Percentiles rank a stretch among this genome's conserved stretches.
phyloP scores from a whole-genome alignment of 2,888 invertebrate species.

The Xestia rhomboidea region DNA sequence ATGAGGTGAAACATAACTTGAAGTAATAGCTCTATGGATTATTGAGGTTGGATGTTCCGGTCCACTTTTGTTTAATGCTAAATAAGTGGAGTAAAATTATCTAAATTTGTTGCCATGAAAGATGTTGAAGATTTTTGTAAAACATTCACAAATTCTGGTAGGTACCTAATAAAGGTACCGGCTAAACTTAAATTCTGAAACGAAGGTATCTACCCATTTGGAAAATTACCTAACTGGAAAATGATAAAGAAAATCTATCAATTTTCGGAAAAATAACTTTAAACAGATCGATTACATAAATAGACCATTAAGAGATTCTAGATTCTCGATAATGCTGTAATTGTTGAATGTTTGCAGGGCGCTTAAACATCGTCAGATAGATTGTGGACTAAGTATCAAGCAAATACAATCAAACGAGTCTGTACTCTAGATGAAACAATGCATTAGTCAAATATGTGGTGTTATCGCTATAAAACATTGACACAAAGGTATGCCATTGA shows the following conservation, averaged over 20 bases:
- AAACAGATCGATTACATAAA: constrained; percentile 36
- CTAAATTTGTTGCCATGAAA: not conserved
- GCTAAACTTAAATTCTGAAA: not conserved
- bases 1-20: not conserved
- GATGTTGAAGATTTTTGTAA: not conserved
- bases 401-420: constrained; percentile 49
- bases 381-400: constrained; percentile 43
- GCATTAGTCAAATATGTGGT: constrained; percentile 52
- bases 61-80: constrained; percentile 7
- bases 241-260: not conserved
- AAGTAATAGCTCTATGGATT: not conserved
- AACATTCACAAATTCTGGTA: not conserved
- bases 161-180: not conserved
- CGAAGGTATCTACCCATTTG: not conserved
- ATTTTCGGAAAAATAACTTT: constrained; percentile 15
- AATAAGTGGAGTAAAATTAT: not conserved
- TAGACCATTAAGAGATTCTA: constrained; percentile 17
- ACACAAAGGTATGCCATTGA: constrained; percentile 52
- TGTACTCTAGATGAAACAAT: constrained; percentile 49
- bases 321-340: constrained; percentile 42
- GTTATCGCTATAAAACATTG: constrained; percentile 52
- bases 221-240: constrained; percentile 1
- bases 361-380: constrained; percentile 36
- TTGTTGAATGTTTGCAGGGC: constrained; percentile 47
- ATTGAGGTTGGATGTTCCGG: not conserved